Evolutionary conservation across 2,113 vertebrate genomes (phyloP), one percentile per base, ranked within the genome.

Genomic region (Toxotes jaculatrix): DNA sequence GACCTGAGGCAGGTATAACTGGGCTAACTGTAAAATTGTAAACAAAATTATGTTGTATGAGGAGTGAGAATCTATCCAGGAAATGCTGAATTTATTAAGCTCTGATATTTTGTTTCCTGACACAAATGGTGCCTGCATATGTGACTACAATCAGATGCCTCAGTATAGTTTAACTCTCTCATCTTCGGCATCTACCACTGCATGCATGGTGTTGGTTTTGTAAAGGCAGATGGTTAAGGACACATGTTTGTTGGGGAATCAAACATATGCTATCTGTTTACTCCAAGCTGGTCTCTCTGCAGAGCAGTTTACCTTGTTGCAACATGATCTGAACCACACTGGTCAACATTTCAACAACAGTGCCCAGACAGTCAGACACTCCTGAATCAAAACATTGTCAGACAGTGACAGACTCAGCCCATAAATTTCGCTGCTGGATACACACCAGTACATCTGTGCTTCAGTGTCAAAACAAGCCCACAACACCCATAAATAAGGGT

Each of bases 361-460:
- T 69, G 68, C 59, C 31, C 32, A 73, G 75, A 78, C 66, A 75
- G 31, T 53, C 45, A 75, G 31, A 53, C 45, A 53, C 32, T 68
- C 62, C 55, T 62, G 59, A 76, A 73, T 64, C 79, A 79, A 62
- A 82, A 81, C 51, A 49, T 57, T 70, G 71, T 75, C 70, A 81
- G 81, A 79, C 77, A 66, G 59, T 47, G 79, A 81, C 49, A 64
- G 70, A 8, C 65, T 34, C 5, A 38, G 70, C 51, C 43, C 78
- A 79, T 90, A 87, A 85, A 79, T 77, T 79, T 79, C 31, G 57
- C 71, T 0, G 34, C 86, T 92, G 85, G 85, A 93, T 68, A 42
- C 40, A 65, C 71, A 74, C 84, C 70, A 86, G 38, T 75, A 82
- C 83, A 77, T 90, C 81, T 88, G 77, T 38, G 21, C 63, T 68